These are phyloP conservation scores for Shargacucullia verbasci DNA, from an alignment of 2,888 invertebrate genomes.

Conservation along the genomic window DNA sequence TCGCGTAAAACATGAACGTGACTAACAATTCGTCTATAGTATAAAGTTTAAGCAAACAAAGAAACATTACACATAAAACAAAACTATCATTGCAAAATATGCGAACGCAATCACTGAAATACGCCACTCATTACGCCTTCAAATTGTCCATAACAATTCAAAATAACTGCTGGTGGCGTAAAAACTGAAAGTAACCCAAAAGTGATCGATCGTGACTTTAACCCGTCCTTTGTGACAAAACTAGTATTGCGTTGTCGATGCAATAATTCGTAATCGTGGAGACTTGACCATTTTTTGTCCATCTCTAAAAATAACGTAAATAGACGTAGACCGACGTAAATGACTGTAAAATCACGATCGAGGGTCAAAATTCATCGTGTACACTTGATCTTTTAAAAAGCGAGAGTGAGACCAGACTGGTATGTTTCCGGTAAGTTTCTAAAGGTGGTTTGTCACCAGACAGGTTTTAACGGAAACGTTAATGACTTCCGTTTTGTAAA, in stretches of 20 bases:
- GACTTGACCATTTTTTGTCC: slow-evolving; percentile 58
- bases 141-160: slow-evolving; percentile 34
- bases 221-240: slow-evolving; percentile 54
- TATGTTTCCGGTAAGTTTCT: slow-evolving; percentile 44
- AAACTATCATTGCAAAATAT: slow-evolving; percentile 33
- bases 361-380: slow-evolving; percentile 48
- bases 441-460: slow-evolving; percentile 25
- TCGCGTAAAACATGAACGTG: too few relatives aligned
- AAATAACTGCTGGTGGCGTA: slow-evolving; percentile 56
- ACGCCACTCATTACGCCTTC: slow-evolving; percentile 24
- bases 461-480: slow-evolving; percentile 35
- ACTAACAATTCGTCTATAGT: too few relatives aligned
- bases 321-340: slow-evolving; percentile 30
- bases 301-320: slow-evolving; percentile 31
- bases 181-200: slow-evolving; percentile 54
- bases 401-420: slow-evolving; percentile 45
- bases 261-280: slow-evolving; percentile 56
- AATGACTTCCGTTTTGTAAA: slow-evolving; percentile 34
- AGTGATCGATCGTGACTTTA: slow-evolving; percentile 58
- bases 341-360: slow-evolving; percentile 54
- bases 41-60: slow-evolving; percentile 10
- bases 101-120: slow-evolving; percentile 26
- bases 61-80: slow-evolving; percentile 22
- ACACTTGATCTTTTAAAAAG: slow-evolving; percentile 43
- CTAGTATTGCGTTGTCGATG: slow-evolving; percentile 47